These are phyloP conservation scores for Mythimna albipuncta DNA, from an alignment of 2,888 invertebrate species.

Conservation along the genomic window DNA sequence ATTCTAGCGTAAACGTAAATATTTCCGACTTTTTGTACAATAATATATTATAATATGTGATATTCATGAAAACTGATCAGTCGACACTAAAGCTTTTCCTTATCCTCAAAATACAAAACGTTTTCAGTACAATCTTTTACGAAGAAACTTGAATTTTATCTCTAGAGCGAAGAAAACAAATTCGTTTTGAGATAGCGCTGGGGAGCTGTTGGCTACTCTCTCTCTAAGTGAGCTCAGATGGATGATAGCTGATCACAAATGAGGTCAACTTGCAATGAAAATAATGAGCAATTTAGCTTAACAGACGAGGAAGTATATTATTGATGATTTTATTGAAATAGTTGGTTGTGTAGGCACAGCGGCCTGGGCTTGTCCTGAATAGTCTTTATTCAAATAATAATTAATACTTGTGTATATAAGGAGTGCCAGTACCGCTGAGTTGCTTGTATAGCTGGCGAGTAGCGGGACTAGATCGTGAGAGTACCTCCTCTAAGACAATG, in stretches of 20 bases:
- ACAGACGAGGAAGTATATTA: constrained; percentile 10
- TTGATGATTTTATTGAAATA: constrained; percentile 44
- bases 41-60: background rate
- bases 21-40: constrained; percentile 9
- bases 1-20: background rate
- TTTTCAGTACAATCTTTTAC: constrained; percentile 34
- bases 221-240: constrained; percentile 40
- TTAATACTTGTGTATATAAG: constrained; percentile 43
- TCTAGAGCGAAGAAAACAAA: constrained; percentile 48
- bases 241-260: constrained; percentile 39
- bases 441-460: constrained; percentile 64
- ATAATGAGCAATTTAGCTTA: constrained; percentile 25
- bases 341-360: constrained; percentile 25
- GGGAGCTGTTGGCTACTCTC: constrained; percentile 39
- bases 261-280: constrained; percentile 33
- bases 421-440: constrained; percentile 61
- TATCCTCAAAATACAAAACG: constrained; percentile 24
- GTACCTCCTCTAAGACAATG: constrained; percentile 77
- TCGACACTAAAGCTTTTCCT: constrained; percentile 5
- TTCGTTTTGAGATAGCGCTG: constrained; percentile 41
- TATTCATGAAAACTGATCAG: constrained; percentile 34
- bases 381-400: constrained; percentile 43
- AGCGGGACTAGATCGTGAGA: constrained; percentile 80
- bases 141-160: constrained; percentile 33
- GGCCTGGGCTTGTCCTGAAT: constrained; percentile 30